These are phyloP conservation scores for Cryptotis parvus DNA, from an alignment of 2,113 vertebrate genomes.

Conservation along the genomic window DNA sequence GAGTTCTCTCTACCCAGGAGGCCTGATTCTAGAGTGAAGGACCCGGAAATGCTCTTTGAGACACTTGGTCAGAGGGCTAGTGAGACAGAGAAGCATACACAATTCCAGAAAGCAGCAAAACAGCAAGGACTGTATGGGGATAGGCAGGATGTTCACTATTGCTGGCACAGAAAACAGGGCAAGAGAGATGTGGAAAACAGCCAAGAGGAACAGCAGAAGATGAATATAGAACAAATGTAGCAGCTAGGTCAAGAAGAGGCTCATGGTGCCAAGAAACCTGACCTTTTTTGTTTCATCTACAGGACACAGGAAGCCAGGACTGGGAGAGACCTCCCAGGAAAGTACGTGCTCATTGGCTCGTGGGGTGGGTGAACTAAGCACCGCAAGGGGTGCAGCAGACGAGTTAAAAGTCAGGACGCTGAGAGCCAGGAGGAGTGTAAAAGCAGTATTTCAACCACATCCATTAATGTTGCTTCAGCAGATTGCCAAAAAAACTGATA, in stretches of 20 bases:
- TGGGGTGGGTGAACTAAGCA: accelerated
- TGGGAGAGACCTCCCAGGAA: background rate
- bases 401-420: accelerated
- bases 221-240: background rate
- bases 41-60: no score
- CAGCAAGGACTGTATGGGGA: background rate
- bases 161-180: background rate
- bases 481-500: background rate
- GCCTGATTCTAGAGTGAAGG: no score
- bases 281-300: background rate
- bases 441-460: background rate
- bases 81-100: background rate
- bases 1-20: background rate
- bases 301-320: background rate
- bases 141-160: background rate
- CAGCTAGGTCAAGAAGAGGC: background rate
- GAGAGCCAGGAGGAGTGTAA: no score
- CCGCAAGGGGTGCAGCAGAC: accelerated
- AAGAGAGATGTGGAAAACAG: background rate
- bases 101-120: background rate
- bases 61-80: no score
- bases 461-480: background rate
- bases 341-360: accelerated
- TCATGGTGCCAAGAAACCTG: background rate
- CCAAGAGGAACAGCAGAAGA: background rate